Conservation (phyloP, 92 coral and sea anemone genomes). For the Ricordea florida region DNA sequence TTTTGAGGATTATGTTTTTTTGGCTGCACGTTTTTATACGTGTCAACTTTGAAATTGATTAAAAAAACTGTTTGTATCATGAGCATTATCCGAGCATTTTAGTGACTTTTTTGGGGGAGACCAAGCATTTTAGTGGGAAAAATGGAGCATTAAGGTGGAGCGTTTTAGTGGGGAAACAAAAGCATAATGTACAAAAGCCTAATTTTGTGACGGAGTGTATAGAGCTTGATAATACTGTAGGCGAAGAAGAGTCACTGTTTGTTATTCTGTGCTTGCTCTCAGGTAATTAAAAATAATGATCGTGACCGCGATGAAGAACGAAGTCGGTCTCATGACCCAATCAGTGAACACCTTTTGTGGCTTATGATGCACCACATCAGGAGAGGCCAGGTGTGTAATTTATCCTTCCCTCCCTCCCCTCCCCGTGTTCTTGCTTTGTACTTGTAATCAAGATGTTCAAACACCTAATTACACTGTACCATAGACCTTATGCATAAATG, state of each 20-base stretch:
- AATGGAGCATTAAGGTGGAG: too few species aligned
- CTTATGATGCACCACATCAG: slow-evolving; percentile 99
- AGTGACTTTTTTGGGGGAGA: too few species aligned
- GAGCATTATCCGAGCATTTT: too few species aligned
- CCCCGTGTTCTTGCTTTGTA: neutral
- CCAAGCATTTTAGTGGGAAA: too few species aligned
- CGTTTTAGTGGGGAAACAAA: neutral
- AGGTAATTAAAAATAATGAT: slow-evolving; percentile 83
- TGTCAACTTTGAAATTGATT: too few species aligned
- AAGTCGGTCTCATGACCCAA: slow-evolving; percentile 87
- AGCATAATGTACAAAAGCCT: neutral
- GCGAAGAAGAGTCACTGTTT: too few species aligned
- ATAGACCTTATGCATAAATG: too few species aligned
- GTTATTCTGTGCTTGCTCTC: neutral
- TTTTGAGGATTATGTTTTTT: too few species aligned
- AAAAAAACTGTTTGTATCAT: too few species aligned
- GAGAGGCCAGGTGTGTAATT: slow-evolving; percentile 56
- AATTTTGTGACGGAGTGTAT: neutral
- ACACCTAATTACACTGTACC: too few species aligned
- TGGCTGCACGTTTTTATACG: too few species aligned
- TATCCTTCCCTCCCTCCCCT: neutral
- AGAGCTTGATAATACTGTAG: neutral
- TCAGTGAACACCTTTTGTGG: slow-evolving; percentile 91
- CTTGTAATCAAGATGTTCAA: too few species aligned
- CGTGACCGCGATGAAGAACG: slow-evolving; percentile 92